A percentile compares a stretch with the other conserved stretches of the same genome.
Evolutionary conservation across 2,113 vertebrate species (phyloP).

Genomic region (Aplodontia rufa): DNA sequence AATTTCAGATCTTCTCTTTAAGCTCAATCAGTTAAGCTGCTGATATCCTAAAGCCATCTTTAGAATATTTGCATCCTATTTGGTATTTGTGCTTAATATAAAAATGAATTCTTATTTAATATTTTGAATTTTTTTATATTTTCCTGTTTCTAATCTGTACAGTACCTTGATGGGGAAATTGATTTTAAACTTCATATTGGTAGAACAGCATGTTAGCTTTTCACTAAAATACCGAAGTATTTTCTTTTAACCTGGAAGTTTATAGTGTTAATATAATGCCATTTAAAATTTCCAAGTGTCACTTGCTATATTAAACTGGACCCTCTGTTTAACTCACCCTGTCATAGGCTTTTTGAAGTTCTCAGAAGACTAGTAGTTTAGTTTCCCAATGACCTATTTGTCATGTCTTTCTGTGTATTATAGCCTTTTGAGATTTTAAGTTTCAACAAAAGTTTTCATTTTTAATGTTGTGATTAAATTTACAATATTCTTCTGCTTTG

Average conservation of each 20-base stretch:
- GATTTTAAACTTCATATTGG: neutral
- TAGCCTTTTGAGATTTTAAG: neutral
- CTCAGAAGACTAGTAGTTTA: neutral
- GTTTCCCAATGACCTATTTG: neutral
- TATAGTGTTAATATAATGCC: neutral
- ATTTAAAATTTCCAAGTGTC: neutral
- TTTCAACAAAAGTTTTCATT: conserved; percentile 22
- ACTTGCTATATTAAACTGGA: neutral
- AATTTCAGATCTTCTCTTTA: neutral
- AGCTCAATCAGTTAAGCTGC: neutral
- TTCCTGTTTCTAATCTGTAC: neutral
- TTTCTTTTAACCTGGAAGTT: conserved; percentile 19
- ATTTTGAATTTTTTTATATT: conserved; percentile 6
- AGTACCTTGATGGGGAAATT: neutral
- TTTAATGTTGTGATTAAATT: conserved; percentile 21
- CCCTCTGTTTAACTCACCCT: neutral
- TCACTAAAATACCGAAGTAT: neutral
- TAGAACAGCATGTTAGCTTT: neutral
- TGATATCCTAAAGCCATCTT: neutral
- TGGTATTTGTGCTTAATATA: neutral
- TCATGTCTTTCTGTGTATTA: neutral
- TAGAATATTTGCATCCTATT: neutral
- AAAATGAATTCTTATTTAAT: neutral
- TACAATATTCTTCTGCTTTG: conserved; percentile 7
- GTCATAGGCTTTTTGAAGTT: neutral